Evolutionary conservation across 2,113 vertebrate genomes (phyloP).

Genomic region (Megalops atlanticus): DNA sequence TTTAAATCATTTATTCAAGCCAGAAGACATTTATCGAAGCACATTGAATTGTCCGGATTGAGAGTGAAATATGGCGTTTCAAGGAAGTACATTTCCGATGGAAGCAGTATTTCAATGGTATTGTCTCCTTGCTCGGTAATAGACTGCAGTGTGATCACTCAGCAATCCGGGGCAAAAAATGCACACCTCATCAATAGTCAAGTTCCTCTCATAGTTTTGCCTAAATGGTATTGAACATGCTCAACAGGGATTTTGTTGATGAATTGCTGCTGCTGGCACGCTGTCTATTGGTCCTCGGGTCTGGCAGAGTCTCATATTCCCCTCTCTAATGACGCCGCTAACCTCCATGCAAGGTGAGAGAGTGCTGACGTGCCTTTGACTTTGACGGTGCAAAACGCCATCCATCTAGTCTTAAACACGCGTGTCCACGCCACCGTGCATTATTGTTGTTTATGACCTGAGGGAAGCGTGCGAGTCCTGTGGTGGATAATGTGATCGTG

Average conservation of each 20-base stretch:
- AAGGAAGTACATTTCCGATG: constrained; percentile 28
- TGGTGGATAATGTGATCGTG: neutral
- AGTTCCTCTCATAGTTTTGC: constrained; percentile 3
- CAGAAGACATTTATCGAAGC: neutral
- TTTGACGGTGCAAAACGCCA: constrained; percentile 31
- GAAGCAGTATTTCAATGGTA: constrained; percentile 24
- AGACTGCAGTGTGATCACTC: constrained; percentile 44
- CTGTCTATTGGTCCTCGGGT: neutral
- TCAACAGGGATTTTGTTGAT: constrained; percentile 17
- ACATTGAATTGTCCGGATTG: neutral
- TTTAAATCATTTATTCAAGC: neutral
- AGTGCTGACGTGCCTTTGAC: constrained; percentile 43
- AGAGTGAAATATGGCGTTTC: neutral
- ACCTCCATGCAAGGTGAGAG: constrained; percentile 36
- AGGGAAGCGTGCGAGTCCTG: neutral
- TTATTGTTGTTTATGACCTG: neutral
- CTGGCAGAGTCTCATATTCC: constrained; percentile 21
- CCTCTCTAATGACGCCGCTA: constrained; percentile 6
- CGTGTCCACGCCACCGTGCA: neutral
- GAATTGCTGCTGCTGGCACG: neutral
- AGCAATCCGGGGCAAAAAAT: constrained; percentile 39
- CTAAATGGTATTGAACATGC: neutral
- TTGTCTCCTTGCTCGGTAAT: constrained; percentile 42
- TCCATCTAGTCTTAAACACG: constrained; percentile 17
- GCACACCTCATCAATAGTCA: constrained; percentile 21